Percentiles rank a stretch among this genome's conserved stretches.
phyloP scores from a whole-genome alignment of 2,888 invertebrate genomes.

The Microplitis deprimator region DNA sequence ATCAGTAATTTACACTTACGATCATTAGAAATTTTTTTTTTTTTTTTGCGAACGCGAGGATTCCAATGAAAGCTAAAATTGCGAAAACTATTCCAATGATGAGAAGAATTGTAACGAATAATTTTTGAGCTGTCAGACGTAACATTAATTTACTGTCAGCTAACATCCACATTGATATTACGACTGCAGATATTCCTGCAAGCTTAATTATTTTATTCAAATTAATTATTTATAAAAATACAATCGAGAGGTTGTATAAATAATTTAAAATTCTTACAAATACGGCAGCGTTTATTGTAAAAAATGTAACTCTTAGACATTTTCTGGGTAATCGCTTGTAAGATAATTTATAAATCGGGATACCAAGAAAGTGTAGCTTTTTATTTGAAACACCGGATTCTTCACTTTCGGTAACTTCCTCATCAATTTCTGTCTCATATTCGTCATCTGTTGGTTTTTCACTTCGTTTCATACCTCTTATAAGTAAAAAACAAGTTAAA shows the following conservation, averaged over 20 bases:
- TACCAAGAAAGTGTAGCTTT: constrained; percentile 49
- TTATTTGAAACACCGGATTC: constrained; percentile 53
- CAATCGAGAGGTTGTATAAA: not conserved
- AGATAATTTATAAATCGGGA: constrained; percentile 51
- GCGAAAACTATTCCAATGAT: constrained; percentile 51
- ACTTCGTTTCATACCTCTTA: constrained; percentile 48
- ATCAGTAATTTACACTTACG: constrained; percentile 46
- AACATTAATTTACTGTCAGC: constrained; percentile 56
- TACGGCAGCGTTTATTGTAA: constrained; percentile 52
- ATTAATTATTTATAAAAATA: not conserved
- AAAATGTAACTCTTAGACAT: constrained; percentile 54
- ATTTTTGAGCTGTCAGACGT: constrained; percentile 55
- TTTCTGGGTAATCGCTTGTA: constrained; percentile 51
- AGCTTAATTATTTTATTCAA: constrained; percentile 47
- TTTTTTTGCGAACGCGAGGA: constrained; percentile 54
- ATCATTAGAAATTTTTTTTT: constrained; percentile 49
- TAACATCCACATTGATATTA: constrained; percentile 58
- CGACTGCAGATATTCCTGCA: constrained; percentile 55
- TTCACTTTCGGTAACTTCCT: constrained; percentile 53
- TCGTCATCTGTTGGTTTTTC: constrained; percentile 53
- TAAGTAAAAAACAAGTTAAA: too few species aligned
- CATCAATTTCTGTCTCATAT: constrained; percentile 55
- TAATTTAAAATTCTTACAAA: constrained; percentile 53
- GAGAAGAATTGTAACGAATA: constrained; percentile 54
- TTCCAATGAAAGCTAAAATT: constrained; percentile 53